Conservation (phyloP, 2,888 invertebrate genomes). For the Zhengitettix transpicula region DNA sequence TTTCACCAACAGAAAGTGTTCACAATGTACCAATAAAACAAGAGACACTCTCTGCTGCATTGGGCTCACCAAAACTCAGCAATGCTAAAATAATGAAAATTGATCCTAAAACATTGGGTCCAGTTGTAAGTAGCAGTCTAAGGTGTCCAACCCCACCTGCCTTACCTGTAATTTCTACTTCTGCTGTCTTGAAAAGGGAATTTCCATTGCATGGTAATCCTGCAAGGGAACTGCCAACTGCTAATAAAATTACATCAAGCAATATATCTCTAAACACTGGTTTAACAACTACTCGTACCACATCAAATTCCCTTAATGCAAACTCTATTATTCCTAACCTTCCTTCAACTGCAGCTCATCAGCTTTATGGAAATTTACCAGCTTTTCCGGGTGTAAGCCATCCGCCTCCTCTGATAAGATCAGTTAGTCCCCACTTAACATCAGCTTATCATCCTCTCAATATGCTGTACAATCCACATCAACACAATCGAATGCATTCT, state of each 20-base stretch:
- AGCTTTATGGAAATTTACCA: conserved; percentile 1
- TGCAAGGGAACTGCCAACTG: not conserved
- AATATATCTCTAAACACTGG: not conserved
- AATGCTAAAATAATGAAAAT: conserved; percentile 27
- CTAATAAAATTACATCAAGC: not conserved
- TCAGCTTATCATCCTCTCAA: conserved; percentile 5
- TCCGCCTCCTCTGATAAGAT: not conserved
- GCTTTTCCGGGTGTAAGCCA: not conserved
- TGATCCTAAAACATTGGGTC: conserved; percentile 39
- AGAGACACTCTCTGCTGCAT: not conserved
- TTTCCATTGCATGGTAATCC: not conserved
- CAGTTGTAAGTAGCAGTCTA: conserved; percentile 23
- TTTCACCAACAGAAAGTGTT: conserved; percentile 21
- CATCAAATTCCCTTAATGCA: not conserved
- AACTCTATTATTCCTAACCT: not conserved
- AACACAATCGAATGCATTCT: too few relatives aligned
- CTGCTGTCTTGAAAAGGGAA: too few relatives aligned
- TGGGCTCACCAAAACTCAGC: not conserved
- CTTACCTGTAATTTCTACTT: not conserved
- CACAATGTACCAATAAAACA: not conserved
- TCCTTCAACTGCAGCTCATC: conserved; percentile 1
- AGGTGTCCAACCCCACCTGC: not conserved
- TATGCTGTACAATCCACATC: conserved; percentile 11
- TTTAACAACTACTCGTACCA: not conserved
- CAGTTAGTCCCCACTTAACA: not conserved